A percentile compares a stretch with the other conserved stretches of the same genome.
Evolutionary conservation across 1,140 invertebrate genomes (phyloP).

Genomic region (Leptonema lineaticorne): DNA sequence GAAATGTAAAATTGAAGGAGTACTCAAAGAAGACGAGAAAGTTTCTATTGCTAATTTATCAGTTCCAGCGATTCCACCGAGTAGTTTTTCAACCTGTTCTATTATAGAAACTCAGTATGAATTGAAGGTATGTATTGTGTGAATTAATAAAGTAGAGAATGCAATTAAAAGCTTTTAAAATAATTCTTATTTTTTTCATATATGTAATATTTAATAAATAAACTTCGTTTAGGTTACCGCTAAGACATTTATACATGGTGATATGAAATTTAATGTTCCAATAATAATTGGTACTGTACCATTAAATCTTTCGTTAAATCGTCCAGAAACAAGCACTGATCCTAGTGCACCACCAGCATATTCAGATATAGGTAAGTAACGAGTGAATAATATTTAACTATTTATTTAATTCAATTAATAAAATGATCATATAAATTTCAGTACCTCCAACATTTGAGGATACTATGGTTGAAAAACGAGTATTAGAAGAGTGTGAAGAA

Average conservation of each 20-base stretch:
- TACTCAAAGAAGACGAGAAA: constrained; percentile 1
- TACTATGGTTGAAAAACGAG: background rate
- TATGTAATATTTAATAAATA: background rate
- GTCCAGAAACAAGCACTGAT: background rate
- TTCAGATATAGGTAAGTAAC: constrained; percentile 14
- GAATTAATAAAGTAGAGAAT: no score
- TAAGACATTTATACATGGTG: background rate
- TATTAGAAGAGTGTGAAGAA: constrained; percentile 10
- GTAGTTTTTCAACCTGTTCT: background rate
- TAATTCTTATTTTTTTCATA: background rate
- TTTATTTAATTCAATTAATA: background rate
- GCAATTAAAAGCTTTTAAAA: background rate
- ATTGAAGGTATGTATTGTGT: constrained; percentile 5
- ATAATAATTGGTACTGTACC: constrained; percentile 9
- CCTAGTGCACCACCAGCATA: constrained; percentile 12
- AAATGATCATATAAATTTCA: constrained; percentile 1
- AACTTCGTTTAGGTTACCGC: background rate
- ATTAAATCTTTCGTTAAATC: background rate
- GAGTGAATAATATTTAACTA: background rate
- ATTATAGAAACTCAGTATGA: constrained; percentile 2
- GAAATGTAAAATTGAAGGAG: background rate
- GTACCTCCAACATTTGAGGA: constrained; percentile 15
- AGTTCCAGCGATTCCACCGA: constrained; percentile 2
- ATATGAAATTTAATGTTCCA: background rate
- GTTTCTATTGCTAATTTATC: background rate